Base-by-base conservation (phyloP, 2,888 invertebrate species). In the Phytoseiulus persimilis region DNA sequence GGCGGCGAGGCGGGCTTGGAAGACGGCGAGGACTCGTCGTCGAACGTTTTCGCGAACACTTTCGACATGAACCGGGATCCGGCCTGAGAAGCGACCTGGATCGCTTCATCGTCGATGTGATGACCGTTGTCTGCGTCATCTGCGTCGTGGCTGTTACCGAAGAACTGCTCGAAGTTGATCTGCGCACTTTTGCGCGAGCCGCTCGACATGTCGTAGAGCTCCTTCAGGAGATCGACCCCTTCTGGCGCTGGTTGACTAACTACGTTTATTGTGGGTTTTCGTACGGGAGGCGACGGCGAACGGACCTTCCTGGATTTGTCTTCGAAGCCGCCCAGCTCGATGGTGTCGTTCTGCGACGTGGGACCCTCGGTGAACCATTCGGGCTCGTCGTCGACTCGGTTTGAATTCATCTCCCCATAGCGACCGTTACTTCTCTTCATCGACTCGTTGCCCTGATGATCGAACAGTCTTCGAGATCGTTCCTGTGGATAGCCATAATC, bases 251-350 rank as follows among this genome's bases (percentile, higher is more conserved):
- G 87, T 65, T 65, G 65, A 23, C 65, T 28, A 65, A 23, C 65
- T 65, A 65, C 5, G 65, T 65, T 65, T 14, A 65, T 2, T 65
- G 65, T 65, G 32, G 87, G n/a, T 45, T 87, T 45, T 33, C 39
- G 18, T 31, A 18, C 45, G 32, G 87, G 33, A n/a, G 87, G 87
- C 45, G 87, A 87, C 28, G 87, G 87, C 23, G 87, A 32, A 6
- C 32, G 32, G n/a, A 39, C 39, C n/a, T 45, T 87, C 32, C 87
- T 87, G 14, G 32, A 28, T 33, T 31, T 31, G 90, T 96, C 96
- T 92, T 98, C 97, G 93, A 98, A 98, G 31, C 98, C 98, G 89
- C 96, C 95, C 91, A 98, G 94, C 93, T 98, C 98, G 92, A 98
- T 98, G 83, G 96, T 97, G 92, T 98, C 98, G 92, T 95, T 94